Evolutionary conservation across 2,113 vertebrate genomes (phyloP).

Genomic region (Alligator sinensis): DNA sequence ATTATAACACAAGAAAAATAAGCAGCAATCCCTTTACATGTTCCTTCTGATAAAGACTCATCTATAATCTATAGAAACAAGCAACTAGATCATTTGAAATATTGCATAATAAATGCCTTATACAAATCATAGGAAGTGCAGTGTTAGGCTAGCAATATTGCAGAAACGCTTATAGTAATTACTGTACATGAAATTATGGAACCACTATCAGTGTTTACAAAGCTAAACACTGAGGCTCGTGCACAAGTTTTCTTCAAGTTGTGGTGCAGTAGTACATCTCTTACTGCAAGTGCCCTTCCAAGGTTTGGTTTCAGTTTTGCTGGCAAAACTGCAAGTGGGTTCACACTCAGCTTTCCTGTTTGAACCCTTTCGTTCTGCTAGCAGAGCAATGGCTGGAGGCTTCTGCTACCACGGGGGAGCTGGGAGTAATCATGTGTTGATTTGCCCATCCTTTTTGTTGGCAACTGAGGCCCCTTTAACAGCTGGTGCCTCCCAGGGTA

Average conservation of each 20-base stretch:
- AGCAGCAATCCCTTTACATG: neutral
- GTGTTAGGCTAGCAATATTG: neutral
- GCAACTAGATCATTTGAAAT: slow-evolving; percentile 9
- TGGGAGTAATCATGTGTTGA: too few relatives aligned
- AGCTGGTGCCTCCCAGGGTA: too few relatives aligned
- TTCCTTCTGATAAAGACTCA: slow-evolving; percentile 21
- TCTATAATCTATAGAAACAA: slow-evolving; percentile 42
- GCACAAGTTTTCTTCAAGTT: neutral
- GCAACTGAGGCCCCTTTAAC: too few relatives aligned
- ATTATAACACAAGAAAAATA: slow-evolving; percentile 58
- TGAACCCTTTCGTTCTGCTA: too few relatives aligned
- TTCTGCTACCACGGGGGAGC: too few relatives aligned
- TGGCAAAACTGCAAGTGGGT: too few relatives aligned
- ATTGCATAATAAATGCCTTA: neutral
- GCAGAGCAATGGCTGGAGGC: too few relatives aligned
- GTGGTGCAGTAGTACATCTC: neutral
- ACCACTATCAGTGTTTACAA: neutral
- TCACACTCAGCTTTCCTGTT: too few relatives aligned
- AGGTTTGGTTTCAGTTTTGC: too few relatives aligned
- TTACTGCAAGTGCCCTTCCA: neutral
- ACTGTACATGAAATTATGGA: neutral
- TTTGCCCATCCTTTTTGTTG: too few relatives aligned
- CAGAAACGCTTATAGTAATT: neutral
- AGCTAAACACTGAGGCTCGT: neutral
- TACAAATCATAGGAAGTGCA: neutral